Percentiles rank a stretch among this genome's conserved stretches.
Evolutionary conservation across 2,797 vertebrate genomes (phyloP).

Genomic region (Manis javanica): DNA sequence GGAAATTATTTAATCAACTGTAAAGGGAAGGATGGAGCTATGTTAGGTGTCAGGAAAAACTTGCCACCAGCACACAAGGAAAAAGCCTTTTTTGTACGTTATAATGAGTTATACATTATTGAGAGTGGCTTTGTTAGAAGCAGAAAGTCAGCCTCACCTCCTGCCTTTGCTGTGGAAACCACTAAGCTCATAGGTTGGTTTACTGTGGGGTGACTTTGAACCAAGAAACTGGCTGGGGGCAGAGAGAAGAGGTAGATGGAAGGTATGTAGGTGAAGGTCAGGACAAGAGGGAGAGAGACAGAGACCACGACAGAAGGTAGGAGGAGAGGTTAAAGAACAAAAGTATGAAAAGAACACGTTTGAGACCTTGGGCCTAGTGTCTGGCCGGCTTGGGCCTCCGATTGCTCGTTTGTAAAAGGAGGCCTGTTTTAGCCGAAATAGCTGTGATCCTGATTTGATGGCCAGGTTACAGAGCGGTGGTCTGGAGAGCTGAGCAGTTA

Average conservation of each 20-base stretch:
- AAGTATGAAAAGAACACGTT: not conserved
- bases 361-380: not conserved
- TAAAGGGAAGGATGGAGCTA: not conserved
- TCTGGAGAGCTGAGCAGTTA: not conserved
- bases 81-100: slow-evolving; percentile 36
- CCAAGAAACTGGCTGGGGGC: not conserved
- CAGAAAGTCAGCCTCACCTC: slow-evolving; percentile 16
- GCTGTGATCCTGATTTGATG: not conserved
- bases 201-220: slow-evolving; percentile 54
- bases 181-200: slow-evolving; percentile 48
- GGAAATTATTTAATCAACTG: slow-evolving; percentile 16
- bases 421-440: not conserved
- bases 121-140: slow-evolving; percentile 60
- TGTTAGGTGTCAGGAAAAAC: slow-evolving; percentile 59
- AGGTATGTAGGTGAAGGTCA: slow-evolving; percentile 18
- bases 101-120: slow-evolving; percentile 72
- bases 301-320: not conserved
- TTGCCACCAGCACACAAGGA: slow-evolving; percentile 31
- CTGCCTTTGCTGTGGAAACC: slow-evolving; percentile 49
- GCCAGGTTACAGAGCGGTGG: not conserved
- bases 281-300: not conserved
- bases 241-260: not conserved
- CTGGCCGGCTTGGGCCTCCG: not conserved
- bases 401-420: not conserved
- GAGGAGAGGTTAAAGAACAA: not conserved